Evolutionary conservation across 2,888 invertebrate species (phyloP).

Genomic region (Polia nebulosa): DNA sequence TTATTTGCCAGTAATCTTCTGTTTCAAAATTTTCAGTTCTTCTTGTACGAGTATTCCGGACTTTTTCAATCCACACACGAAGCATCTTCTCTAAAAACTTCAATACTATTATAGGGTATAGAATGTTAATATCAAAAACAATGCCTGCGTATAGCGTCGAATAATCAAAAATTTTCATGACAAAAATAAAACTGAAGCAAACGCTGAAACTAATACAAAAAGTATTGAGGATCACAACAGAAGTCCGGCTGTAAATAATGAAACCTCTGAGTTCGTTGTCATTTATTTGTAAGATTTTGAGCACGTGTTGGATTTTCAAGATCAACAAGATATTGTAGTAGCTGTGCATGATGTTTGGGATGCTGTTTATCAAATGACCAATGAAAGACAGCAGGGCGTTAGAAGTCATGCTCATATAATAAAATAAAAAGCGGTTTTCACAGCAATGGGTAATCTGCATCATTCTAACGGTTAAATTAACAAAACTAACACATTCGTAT

Average conservation of each 20-base stretch:
- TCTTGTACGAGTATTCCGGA: background rate
- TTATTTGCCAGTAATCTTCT: background rate
- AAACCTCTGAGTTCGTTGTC: slow-evolving; percentile 3
- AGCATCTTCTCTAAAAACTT: slow-evolving; percentile 11
- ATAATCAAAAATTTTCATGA: background rate
- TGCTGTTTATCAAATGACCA: slow-evolving; percentile 2
- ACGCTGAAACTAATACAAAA: background rate
- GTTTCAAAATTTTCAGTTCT: background rate
- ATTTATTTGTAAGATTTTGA: slow-evolving; percentile 2
- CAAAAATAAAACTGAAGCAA: background rate
- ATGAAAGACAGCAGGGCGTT: background rate
- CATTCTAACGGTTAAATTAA: background rate
- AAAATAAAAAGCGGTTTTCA: too few species aligned
- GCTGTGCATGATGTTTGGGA: background rate
- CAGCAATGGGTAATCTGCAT: too few species aligned
- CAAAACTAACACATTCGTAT: background rate
- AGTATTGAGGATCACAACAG: slow-evolving; percentile 16
- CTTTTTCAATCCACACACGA: slow-evolving; percentile 19
- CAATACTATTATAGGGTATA: background rate
- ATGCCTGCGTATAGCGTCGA: background rate
- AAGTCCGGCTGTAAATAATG: slow-evolving; percentile 8
- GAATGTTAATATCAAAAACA: slow-evolving; percentile 8
- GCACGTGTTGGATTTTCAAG: slow-evolving; percentile 20
- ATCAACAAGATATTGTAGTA: slow-evolving; percentile 20
- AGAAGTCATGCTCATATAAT: background rate